Evolutionary conservation across 2,797 vertebrate species (phyloP).

Genomic region (Melanotaenia maccullochi): DNA sequence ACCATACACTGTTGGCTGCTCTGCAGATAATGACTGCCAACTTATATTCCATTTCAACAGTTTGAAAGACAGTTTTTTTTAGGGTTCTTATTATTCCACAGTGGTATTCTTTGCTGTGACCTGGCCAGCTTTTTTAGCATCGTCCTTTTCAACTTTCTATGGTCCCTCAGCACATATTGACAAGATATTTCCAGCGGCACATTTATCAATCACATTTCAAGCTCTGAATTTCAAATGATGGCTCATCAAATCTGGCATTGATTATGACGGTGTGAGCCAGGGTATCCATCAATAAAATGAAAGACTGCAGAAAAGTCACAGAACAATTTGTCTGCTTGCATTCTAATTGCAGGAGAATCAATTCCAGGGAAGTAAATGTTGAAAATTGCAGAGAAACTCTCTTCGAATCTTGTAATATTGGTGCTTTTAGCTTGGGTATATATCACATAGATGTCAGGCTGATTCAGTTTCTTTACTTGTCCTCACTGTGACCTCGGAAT

Average conservation of each 20-base stretch:
- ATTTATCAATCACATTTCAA: constrained; percentile 65
- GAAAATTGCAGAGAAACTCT: not conserved
- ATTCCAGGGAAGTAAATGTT: constrained; percentile 35
- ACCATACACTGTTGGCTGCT: constrained; percentile 54
- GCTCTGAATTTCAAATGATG: constrained; percentile 44
- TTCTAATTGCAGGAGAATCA: constrained; percentile 59
- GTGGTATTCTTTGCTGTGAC: constrained; percentile 23
- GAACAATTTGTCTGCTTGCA: constrained; percentile 41
- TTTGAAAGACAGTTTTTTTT: constrained; percentile 40
- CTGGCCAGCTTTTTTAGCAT: constrained; percentile 22
- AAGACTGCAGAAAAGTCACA: constrained; percentile 47
- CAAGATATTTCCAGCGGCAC: constrained; percentile 26
- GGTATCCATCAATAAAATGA: constrained; percentile 59
- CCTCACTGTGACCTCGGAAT: constrained; percentile 43
- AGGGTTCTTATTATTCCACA: constrained; percentile 34
- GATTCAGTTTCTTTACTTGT: constrained; percentile 17
- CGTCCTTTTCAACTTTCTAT: constrained; percentile 24
- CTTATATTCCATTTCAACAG: constrained; percentile 49
- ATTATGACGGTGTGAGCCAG: constrained; percentile 50
- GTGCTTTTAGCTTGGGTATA: constrained; percentile 9
- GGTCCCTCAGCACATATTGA: constrained; percentile 27
- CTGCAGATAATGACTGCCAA: constrained; percentile 53
- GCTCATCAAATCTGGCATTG: constrained; percentile 62
- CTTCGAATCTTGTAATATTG: constrained; percentile 31
- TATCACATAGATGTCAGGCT: constrained; percentile 37